Conservation (phyloP, 1,140 invertebrate species). For the Carcinoscorpius rotundicauda region DNA sequence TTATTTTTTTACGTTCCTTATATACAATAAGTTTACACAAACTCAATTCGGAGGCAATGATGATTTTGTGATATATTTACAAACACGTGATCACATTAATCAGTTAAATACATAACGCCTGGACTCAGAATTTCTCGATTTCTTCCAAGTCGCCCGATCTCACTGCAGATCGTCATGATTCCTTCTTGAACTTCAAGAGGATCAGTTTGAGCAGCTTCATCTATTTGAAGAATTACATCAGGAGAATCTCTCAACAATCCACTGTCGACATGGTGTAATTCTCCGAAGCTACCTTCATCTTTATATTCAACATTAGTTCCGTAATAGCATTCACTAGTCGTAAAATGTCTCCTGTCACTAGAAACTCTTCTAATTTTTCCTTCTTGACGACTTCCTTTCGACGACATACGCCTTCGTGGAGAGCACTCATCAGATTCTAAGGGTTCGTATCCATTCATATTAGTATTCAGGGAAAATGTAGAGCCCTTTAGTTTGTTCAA, state of each 20-base stretch:
- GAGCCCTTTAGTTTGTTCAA: slow-evolving; percentile 17
- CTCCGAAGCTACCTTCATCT: not conserved
- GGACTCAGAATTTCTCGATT: too few species aligned
- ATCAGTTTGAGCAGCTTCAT: slow-evolving; percentile 17
- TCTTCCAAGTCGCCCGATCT: too few species aligned
- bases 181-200: slow-evolving; percentile 2
- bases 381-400: not conserved
- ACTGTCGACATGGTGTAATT: slow-evolving; percentile 9
- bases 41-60: too few species aligned
- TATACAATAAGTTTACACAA: too few species aligned
- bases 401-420: not conserved
- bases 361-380: slow-evolving; percentile 8
- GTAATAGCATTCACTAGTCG: slow-evolving; percentile 6
- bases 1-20: too few species aligned
- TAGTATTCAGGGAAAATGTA: slow-evolving; percentile 17
- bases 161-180: not conserved
- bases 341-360: slow-evolving; percentile 9
- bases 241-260: slow-evolving; percentile 15
- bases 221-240: slow-evolving; percentile 4
- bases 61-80: too few species aligned
- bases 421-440: slow-evolving; percentile 8
- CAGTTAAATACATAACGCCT: too few species aligned
- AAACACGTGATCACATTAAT: too few species aligned
- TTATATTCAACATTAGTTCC: slow-evolving; percentile 1
- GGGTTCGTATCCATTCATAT: slow-evolving; percentile 19